Evolutionary conservation across 2,113 vertebrate genomes (phyloP).

Genomic region (Arizona elegans): DNA sequence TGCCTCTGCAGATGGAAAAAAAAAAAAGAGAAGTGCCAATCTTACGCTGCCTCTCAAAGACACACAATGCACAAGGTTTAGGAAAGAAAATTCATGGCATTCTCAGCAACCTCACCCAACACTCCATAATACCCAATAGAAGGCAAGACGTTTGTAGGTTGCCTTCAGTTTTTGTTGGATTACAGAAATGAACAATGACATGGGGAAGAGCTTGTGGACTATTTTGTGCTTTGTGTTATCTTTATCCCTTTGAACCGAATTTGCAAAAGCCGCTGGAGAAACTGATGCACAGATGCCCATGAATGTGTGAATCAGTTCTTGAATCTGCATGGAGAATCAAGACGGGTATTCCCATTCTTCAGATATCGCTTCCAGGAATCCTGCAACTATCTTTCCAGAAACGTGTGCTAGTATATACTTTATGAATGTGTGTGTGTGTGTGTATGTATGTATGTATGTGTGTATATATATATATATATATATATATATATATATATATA

Average conservation of each 20-base stretch:
- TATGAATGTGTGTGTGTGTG: too few species aligned
- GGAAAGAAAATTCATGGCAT: background rate
- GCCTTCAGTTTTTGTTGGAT: background rate
- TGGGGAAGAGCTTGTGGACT: background rate
- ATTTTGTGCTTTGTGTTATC: background rate
- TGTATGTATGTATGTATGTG: too few species aligned
- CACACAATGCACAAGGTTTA: background rate
- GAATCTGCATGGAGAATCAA: background rate
- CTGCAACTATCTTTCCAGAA: background rate
- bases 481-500: too few species aligned
- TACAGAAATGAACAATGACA: background rate
- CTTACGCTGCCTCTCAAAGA: background rate
- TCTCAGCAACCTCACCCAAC: background rate
- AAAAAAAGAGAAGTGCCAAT: background rate
- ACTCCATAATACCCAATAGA: background rate
- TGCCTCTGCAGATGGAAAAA: background rate
- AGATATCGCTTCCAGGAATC: background rate
- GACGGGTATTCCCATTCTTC: background rate
- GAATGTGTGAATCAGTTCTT: background rate
- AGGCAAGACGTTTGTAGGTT: background rate
- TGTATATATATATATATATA: too few species aligned
- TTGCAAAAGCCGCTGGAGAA: background rate
- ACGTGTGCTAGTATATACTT: background rate
- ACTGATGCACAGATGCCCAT: background rate
- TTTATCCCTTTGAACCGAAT: background rate